Conservation (phyloP, 2,797 vertebrate genomes). For the Glossophaga mutica region DNA sequence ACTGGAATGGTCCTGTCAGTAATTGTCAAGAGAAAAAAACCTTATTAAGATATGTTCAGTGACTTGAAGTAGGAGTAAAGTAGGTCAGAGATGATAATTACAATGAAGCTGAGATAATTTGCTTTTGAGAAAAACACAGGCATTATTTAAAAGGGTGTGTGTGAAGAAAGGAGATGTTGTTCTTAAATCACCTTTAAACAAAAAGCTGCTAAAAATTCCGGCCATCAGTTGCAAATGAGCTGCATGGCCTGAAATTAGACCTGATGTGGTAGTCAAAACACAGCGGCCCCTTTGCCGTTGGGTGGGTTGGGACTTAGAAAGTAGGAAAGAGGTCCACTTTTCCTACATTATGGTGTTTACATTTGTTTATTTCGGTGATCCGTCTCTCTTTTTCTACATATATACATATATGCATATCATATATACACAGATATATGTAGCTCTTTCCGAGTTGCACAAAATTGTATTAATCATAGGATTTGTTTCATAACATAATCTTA, state of each 20-base stretch:
- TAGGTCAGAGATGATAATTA: neutral
- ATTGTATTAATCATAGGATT: neutral
- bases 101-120: neutral
- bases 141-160: neutral
- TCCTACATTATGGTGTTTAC: neutral
- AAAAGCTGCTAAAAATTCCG: neutral
- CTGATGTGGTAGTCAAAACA: neutral
- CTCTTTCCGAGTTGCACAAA: neutral
- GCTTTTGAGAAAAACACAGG: neutral
- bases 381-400: neutral
- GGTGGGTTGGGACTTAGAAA: neutral
- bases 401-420: neutral
- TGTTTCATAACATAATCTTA: neutral
- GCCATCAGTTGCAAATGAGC: neutral
- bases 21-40: neutral
- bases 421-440: neutral
- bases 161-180: neutral
- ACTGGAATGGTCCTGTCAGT: neutral
- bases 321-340: neutral
- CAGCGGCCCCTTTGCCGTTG: neutral
- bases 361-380: neutral
- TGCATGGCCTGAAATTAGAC: neutral
- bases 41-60: neutral
- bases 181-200: neutral
- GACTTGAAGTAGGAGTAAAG: neutral